Base-by-base conservation (phyloP, 2,888 invertebrate species). In the Ormyrus labotus region DNA sequence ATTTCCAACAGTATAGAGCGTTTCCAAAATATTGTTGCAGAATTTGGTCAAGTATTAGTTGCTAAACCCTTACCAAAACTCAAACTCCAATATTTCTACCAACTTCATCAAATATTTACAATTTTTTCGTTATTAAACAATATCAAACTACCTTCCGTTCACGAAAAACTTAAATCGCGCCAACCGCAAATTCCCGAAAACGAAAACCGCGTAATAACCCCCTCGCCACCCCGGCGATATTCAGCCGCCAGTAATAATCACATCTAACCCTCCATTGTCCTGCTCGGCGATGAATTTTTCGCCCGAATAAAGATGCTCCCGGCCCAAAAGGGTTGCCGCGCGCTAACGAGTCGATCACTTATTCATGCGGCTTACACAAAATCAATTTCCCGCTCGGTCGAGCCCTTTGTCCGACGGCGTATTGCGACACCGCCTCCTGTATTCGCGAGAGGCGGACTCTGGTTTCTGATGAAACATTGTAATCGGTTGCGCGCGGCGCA, bases 331-430 rank as follows among this genome's bases (percentile, higher is more conserved):
- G 67, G 65, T 72, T 61, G 53, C 9, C 11, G 50, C 19, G 48
- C 55, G n/a, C 69, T 69, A 74, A 74, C 69, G 74, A 77, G 60
- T 47, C 47, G 10, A 80, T 80, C 76, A 53, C 75, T 80, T 80
- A 80, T 80, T 71, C 75, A 80, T 76, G 60, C 75, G 51, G 71
- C 55, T 61, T 69, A 69, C 47, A 64, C 53, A 57, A 61, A 75
- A 75, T 67, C 80, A 70, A 80, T 80, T 80, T 80, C 67, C 61
- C 67, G 72, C 76, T 76, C 80, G 65, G 50, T 48, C 57, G 71
- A 71, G 60, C 72, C 71, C 53, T 80, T 80, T 80, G 75, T 80
- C 78, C n/a, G 64, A 19, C 57, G 9, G 5, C 1, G 68, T 34
- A 34, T 69, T 57, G 55, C 63, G 61, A 50, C 45, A 64, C 45